Conservation (phyloP, 2,888 invertebrate genomes). For the Agonopterix subpropinquella region DNA sequence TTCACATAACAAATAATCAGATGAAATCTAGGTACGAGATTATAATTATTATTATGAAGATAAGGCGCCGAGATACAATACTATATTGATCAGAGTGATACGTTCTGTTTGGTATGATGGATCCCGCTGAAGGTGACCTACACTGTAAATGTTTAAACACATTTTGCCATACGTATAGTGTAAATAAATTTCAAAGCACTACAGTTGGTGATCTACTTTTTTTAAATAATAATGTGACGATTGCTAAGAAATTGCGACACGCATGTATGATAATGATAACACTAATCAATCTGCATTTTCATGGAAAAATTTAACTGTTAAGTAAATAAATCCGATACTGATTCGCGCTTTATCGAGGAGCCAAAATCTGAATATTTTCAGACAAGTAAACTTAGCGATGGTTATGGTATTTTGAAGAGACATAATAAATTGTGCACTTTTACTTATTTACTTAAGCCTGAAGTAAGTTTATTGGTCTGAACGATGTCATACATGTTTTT, state of each 20-base stretch:
- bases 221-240: neutral
- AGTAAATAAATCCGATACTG: constrained; percentile 6
- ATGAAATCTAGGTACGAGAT: neutral
- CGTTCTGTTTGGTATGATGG: constrained; percentile 4
- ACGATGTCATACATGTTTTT: neutral
- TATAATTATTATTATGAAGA: neutral
- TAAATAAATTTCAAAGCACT: constrained; percentile 30
- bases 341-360: constrained; percentile 13
- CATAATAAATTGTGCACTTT: neutral
- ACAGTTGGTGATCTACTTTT: constrained; percentile 20
- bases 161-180: constrained; percentile 29
- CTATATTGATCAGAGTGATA: constrained; percentile 2
- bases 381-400: constrained; percentile 6
- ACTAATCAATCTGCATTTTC: constrained; percentile 1
- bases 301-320: neutral
- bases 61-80: constrained; percentile 2
- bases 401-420: neutral
- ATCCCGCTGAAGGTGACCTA: constrained; percentile 16
- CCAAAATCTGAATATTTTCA: constrained; percentile 7
- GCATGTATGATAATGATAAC: neutral
- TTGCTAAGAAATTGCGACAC: neutral
- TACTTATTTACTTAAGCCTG: neutral
- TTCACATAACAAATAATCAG: no score
- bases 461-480: constrained; percentile 6
- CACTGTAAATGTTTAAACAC: constrained; percentile 33